Percentiles rank a stretch among this genome's conserved stretches.
These are phyloP conservation scores for Drosophila nasuta DNA, from an alignment of 1,140 invertebrate species.

Conservation along the genomic window DNA sequence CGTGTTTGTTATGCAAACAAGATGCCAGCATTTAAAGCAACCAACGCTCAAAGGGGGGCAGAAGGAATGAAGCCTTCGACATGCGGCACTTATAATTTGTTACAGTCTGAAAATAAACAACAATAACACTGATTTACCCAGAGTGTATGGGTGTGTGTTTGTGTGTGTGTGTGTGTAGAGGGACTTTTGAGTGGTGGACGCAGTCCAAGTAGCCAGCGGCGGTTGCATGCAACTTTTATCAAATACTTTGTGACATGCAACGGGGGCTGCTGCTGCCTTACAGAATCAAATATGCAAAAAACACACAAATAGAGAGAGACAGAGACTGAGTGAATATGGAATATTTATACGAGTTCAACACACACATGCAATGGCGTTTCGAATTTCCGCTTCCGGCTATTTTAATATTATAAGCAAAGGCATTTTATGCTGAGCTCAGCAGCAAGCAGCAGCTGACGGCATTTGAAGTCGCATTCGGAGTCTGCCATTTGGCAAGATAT, in stretches of 20 bases:
- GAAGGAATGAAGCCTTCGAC: slow-evolving; percentile 66
- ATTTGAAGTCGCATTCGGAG: slow-evolving; percentile 11
- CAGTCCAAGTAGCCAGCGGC: slow-evolving; percentile 50
- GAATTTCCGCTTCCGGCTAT: slow-evolving; percentile 80
- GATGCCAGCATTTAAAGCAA: slow-evolving; percentile 45
- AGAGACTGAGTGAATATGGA: background rate
- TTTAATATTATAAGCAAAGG: slow-evolving; percentile 80
- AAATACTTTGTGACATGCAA: slow-evolving; percentile 77
- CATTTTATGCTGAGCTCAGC: slow-evolving; percentile 72
- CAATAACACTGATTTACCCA: slow-evolving; percentile 35
- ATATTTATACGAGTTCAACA: slow-evolving; percentile 17
- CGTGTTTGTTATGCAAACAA: slow-evolving; percentile 78
- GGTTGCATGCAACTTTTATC: slow-evolving; percentile 72
- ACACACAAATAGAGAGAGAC: slow-evolving; percentile 21
- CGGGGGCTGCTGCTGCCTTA: slow-evolving; percentile 9
- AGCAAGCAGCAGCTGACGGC: slow-evolving; percentile 53
- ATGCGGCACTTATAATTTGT: slow-evolving; percentile 77
- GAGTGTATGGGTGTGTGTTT: slow-evolving; percentile 11
- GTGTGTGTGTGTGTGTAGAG: background rate
- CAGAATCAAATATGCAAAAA: slow-evolving; percentile 70
- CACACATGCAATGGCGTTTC: slow-evolving; percentile 69
- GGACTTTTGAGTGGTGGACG: slow-evolving; percentile 42
- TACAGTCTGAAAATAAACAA: slow-evolving; percentile 71
- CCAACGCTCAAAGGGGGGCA: slow-evolving; percentile 6
- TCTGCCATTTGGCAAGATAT: slow-evolving; percentile 47